Conservation (phyloP, 2,797 vertebrate species). For the Aulostomus chinensis region DNA sequence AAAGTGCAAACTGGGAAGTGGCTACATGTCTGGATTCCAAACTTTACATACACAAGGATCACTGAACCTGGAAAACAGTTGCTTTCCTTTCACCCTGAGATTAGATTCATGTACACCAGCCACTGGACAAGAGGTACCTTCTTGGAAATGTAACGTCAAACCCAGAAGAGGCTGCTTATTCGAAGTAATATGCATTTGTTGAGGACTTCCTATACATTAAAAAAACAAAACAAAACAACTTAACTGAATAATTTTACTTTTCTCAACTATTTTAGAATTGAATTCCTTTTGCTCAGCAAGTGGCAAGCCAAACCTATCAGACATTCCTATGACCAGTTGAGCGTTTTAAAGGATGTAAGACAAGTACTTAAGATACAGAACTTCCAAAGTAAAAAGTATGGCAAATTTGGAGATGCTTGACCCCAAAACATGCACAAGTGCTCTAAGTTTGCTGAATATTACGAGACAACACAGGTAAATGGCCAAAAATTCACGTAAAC, state of each 20-base stretch:
- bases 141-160: slow-evolving; percentile 4
- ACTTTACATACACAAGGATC: slow-evolving; percentile 5
- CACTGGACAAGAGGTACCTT: slow-evolving; percentile 1
- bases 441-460: no score
- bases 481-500: no score
- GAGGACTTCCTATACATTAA: no score
- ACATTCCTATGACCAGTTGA: no score
- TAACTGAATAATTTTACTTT: background rate
- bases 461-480: no score
- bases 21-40: slow-evolving; percentile 7
- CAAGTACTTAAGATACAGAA: background rate
- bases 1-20: slow-evolving; percentile 14
- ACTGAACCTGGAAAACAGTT: slow-evolving; percentile 17
- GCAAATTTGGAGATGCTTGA: no score
- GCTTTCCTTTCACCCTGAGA: slow-evolving; percentile 57
- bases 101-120: background rate
- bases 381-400: slow-evolving; percentile 7
- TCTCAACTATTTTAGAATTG: background rate
- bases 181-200: no score
- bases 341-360: background rate
- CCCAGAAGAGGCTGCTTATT: slow-evolving; percentile 1
- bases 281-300: no score
- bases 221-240: no score
- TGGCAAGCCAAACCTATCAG: no score
- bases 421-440: no score